Conservation (phyloP, 2,888 invertebrate species). For the Dermolepida albohirtum region DNA sequence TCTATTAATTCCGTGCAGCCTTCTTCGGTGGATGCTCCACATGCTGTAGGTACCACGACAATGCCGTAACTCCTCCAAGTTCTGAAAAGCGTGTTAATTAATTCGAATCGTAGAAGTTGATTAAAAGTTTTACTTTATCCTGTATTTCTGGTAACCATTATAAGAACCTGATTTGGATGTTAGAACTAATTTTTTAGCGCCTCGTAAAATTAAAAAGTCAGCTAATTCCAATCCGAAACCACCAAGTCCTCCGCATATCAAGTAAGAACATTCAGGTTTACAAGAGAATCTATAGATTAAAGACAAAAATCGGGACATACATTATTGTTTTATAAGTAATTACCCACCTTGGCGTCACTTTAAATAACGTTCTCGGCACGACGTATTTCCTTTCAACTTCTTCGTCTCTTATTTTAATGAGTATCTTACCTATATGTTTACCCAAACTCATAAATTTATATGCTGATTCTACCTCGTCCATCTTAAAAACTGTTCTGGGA, state of each 20-base stretch:
- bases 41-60: slow-evolving; percentile 75
- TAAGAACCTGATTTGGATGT: slow-evolving; percentile 83
- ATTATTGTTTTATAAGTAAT: too few relatives aligned
- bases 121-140: slow-evolving; percentile 69
- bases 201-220: slow-evolving; percentile 87
- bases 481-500: slow-evolving; percentile 72
- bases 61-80: slow-evolving; percentile 79
- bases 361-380: slow-evolving; percentile 12
- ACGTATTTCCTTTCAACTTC: not conserved
- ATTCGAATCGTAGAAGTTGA: not conserved
- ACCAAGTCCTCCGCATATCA: slow-evolving; percentile 86
- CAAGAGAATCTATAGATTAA: slow-evolving; percentile 41
- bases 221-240: slow-evolving; percentile 92
- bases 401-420: slow-evolving; percentile 62
- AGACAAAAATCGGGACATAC: too few relatives aligned
- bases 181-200: slow-evolving; percentile 81
- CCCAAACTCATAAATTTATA: slow-evolving; percentile 75
- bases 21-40: slow-evolving; percentile 76
- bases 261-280: slow-evolving; percentile 58
- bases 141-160: slow-evolving; percentile 84
- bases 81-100: slow-evolving; percentile 1
- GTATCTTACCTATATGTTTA: slow-evolving; percentile 84
- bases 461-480: slow-evolving; percentile 77
- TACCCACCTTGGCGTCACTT: slow-evolving; percentile 15
- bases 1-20: slow-evolving; percentile 79